Base-by-base conservation (phyloP, 2,797 vertebrate species). In the Clarias fuscus region DNA sequence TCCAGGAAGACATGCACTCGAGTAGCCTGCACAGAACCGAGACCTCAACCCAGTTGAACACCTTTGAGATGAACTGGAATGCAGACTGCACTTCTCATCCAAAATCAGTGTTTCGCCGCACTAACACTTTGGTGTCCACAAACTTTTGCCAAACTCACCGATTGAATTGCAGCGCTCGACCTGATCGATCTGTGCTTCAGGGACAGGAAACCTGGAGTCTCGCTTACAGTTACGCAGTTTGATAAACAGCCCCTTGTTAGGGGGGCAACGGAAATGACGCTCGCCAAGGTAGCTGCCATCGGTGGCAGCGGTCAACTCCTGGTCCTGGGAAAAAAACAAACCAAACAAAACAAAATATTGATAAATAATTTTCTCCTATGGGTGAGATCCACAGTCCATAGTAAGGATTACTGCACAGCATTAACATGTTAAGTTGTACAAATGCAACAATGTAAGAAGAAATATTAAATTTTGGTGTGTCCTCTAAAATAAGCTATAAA, bases 121-220 rank as follows among this genome's bases (percentile, higher is more conserved):
- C 33, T 33, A 33, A 33, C 33, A 2, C 33, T 33, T 33, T 33
- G 33, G 33, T 43, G 76, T 59, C 20, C 58, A 61, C 7, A 78
- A 78, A 78, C 18, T 11, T 59, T 59, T 56, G 22, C 27, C 11
- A 82, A 5, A 81, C 61, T 84, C 75, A 89, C 96, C 95, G 86
- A 97, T 94, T 0, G 96, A 97, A 93, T 97, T 97, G 93, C 96
- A 97, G 20, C 96, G 93, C 67, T 95, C 94, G 88, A 97, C 95
- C 71, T 95, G 96, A 90, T 97, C 96, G 87, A 95, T 93, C 0
- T 92, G 94, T 0, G 87, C 90, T 89, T 96, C 95, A 0, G 95
- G 93, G 0, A 90, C 93, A 0, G 95, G 95, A 65, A 97, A 97
- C 27, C 96, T 91, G 40, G 96, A 96, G 89, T 97, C 96, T 2